Evolutionary conservation across 2,113 vertebrate genomes (phyloP).

Genomic region (Calcarius ornatus): DNA sequence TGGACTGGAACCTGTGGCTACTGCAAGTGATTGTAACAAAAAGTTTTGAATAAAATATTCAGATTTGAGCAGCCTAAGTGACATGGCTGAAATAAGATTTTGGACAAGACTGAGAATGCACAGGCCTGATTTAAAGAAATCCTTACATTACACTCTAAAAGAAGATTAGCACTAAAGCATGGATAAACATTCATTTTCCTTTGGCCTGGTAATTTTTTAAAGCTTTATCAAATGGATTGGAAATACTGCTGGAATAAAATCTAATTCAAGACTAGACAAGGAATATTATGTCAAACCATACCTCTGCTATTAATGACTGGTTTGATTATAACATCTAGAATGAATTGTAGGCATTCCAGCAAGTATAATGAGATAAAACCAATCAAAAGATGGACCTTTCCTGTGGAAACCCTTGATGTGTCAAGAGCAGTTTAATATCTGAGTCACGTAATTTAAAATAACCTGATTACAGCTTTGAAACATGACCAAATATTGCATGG

Average conservation of each 20-base stretch:
- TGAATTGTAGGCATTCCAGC: neutral
- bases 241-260: neutral
- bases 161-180: neutral
- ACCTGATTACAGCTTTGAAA: neutral
- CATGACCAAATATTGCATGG: neutral
- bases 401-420: neutral
- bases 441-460: neutral
- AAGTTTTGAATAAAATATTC: neutral
- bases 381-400: neutral
- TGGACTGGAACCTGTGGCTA: neutral
- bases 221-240: neutral
- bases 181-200: neutral
- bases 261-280: neutral
- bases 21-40: neutral
- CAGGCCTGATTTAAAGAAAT: neutral
- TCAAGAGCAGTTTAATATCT: neutral
- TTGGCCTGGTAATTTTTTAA: neutral
- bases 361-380: neutral
- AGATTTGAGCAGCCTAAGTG: neutral
- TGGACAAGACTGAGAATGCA: neutral
- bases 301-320: neutral
- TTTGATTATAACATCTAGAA: neutral
- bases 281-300: neutral
- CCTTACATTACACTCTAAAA: neutral
- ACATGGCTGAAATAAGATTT: neutral